These are phyloP conservation scores for Endotricha flammealis DNA, from an alignment of 2,888 invertebrate genomes.

Conservation along the genomic window DNA sequence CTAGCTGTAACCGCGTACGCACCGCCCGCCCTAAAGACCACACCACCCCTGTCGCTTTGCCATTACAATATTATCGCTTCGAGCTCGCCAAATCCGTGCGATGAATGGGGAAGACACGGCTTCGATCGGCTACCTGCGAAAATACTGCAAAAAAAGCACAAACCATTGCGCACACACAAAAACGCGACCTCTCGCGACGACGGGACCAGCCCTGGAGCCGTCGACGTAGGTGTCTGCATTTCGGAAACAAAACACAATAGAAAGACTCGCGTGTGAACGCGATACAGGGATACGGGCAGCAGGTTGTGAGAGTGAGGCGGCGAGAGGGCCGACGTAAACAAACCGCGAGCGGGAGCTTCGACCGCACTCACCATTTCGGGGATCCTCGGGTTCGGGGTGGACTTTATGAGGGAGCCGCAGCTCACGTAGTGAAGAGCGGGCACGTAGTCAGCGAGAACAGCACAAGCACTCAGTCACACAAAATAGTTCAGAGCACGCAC, in stretches of 20 bases:
- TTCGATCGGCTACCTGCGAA: constrained; percentile 64
- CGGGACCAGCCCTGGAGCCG: constrained; percentile 57
- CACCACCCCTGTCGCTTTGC: constrained; percentile 32
- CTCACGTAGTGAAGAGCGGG: constrained; percentile 70
- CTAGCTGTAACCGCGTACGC: constrained; percentile 51
- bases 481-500: constrained; percentile 54
- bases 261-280: constrained; percentile 69
- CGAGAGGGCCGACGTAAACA: constrained; percentile 74
- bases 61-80: constrained; percentile 19
- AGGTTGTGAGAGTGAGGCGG: constrained; percentile 68
- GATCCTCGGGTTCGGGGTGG: constrained; percentile 51
- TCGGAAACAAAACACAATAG: constrained; percentile 77
- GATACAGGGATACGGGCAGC: constrained; percentile 70
- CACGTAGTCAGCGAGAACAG: constrained; percentile 52
- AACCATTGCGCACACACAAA: constrained; percentile 63
- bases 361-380: constrained; percentile 77
- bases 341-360: constrained; percentile 72
- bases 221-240: constrained; percentile 73
- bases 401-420: constrained; percentile 49
- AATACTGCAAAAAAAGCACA: constrained; percentile 63
- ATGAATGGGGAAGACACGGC: constrained; percentile 45
- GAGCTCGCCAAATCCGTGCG: constrained; percentile 23
- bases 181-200: constrained; percentile 53
- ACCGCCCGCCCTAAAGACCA: constrained; percentile 42
- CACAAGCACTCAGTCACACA: constrained; percentile 60